Evolutionary conservation across 2,797 vertebrate species (phyloP).

Genomic region (Acropternis orthonyx): DNA sequence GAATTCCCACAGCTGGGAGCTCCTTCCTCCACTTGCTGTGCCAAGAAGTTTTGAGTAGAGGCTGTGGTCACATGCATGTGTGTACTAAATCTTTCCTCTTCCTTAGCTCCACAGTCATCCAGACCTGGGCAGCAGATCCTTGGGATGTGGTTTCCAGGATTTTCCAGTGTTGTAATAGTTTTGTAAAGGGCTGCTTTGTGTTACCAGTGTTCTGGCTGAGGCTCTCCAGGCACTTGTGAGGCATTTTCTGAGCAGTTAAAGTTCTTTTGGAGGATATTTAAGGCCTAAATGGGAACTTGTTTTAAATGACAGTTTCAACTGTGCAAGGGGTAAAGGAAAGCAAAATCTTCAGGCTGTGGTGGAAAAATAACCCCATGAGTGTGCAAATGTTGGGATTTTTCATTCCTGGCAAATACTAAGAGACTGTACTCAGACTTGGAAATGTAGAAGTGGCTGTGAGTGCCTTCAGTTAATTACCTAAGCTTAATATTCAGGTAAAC

Average conservation of each 20-base stretch:
- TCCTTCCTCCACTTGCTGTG: fast-evolving
- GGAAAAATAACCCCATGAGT: background rate
- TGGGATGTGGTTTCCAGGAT: fast-evolving
- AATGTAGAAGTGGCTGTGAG: background rate
- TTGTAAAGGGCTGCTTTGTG: background rate
- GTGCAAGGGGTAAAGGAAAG: background rate
- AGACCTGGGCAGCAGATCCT: background rate
- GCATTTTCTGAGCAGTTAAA: background rate
- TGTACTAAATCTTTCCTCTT: background rate
- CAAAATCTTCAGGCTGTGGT: background rate
- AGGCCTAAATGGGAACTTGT: background rate
- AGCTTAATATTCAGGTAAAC: background rate
- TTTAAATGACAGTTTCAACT: background rate
- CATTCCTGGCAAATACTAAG: background rate
- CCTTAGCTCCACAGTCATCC: background rate
- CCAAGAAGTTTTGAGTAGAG: background rate
- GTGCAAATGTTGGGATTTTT: background rate
- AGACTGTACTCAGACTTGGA: background rate
- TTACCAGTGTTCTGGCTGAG: background rate
- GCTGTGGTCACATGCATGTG: background rate
- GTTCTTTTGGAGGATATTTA: background rate
- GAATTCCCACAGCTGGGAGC: background rate
- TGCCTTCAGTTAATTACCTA: background rate
- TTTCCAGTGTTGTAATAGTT: background rate
- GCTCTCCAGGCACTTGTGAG: background rate